A percentile compares a stretch with the other conserved stretches of the same genome.
These are phyloP conservation scores for Ploceus nigricollis DNA, from an alignment of 2,113 vertebrate genomes.

Conservation along the genomic window DNA sequence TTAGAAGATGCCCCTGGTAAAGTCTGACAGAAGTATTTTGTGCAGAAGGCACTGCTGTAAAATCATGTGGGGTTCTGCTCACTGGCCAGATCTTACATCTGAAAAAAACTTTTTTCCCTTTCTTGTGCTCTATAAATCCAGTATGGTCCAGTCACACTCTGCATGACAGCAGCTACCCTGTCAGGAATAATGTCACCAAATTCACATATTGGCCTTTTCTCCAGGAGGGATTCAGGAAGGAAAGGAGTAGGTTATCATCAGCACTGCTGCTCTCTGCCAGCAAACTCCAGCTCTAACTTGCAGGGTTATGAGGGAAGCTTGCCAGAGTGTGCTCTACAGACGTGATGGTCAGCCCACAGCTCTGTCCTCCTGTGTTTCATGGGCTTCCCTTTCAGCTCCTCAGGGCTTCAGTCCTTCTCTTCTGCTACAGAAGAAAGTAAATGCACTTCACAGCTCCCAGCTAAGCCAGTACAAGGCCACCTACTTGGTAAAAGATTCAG, in stretches of 20 bases:
- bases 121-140: neutral
- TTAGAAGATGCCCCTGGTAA: neutral
- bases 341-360: rapidly evolving
- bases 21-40: neutral
- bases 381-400: neutral
- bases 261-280: neutral
- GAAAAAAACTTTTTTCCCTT: neutral
- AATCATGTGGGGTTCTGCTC: neutral
- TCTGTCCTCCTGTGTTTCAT: neutral
- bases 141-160: no score
- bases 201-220: neutral
- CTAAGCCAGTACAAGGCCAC: rapidly evolving
- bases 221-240: no score
- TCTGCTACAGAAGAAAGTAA: neutral
- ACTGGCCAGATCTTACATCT: neutral
- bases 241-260: neutral
- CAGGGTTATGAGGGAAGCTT: neutral
- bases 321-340: neutral
- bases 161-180: neutral
- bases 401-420: neutral
- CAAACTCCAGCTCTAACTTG: neutral
- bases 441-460: neutral
- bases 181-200: neutral
- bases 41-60: neutral
- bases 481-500: neutral